Evolutionary conservation across 2,888 invertebrate species (phyloP), one percentile per base, ranked within the genome.

Genomic region (Torymus texanus): DNA sequence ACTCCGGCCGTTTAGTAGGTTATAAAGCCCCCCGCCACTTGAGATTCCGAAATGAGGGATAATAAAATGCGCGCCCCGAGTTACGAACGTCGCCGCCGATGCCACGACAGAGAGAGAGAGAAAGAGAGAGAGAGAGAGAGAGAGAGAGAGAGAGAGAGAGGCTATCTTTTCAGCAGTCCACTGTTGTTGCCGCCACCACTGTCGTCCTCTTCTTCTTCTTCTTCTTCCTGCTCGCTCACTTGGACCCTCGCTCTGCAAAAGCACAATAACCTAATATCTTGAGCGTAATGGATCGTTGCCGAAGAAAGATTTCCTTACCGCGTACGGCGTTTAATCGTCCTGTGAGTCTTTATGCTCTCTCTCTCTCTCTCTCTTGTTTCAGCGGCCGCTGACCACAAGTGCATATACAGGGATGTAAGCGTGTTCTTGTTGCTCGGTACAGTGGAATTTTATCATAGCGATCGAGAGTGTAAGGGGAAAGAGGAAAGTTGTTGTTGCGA

Each of bases 1-100:
- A 79, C 75, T 75, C 72, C 62, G 51, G 51, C 18, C 72, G 72
- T 81, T 83, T 81, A 80, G 76, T 81, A 67, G 70, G 79, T 65
- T 78, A 73, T 81, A 81, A 82, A 75, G 11, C n/a, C 12, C 10
- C 76, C 24, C 66, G 66, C 24, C 66, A 61, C 77, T 77, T 29
- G 74, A 75, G 70, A 78, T 66, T 74, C 78, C 71, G 29, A 76
- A 79, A 72, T 62, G 76, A 56, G 72, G 76, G 72, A 76, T 79
- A 75, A 79, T 79, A 75, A 76, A 79, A 79, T 41, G 56, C 66
- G 53, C 16, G 55, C n/a, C 59, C 24, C 41, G 29, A 41, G 76
- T 59, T 71, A 29, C 58, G 50, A 16, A 51, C 21, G 41, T 29
- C 41, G 41, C 41, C 41, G 41, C 8, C 41, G 41, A 5, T 5